Evolutionary conservation across 2,888 invertebrate genomes (phyloP), one percentile per base, ranked within the genome.

Genomic region (Aethes cnicana): DNA sequence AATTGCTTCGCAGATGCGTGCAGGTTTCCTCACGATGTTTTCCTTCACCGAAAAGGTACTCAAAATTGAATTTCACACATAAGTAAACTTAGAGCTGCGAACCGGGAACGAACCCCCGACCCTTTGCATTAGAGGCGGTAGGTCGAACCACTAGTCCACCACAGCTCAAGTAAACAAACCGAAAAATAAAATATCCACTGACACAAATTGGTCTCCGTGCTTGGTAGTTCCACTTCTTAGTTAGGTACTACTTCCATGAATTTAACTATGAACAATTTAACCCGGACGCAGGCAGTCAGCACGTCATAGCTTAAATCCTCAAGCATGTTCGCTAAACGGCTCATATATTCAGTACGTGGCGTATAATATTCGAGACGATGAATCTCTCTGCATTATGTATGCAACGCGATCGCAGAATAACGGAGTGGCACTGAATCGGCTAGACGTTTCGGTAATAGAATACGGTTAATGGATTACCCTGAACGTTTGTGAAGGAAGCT

Each of bases 371-470:
- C n/a, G n/a, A 44, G 50, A 50, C 30, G 43, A 50, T 37, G 50
- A 43, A 44, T 50, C 50, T 50, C 36, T 16, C 30, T 30, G 36
- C 50, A 50, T 50, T 37, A 50, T 50, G 43, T 50, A 50, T 50
- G 43, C 50, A 50, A 30, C 30, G 50, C 23, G 36, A 23, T 36
- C 36, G 21, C 30, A 30, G 30, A 17, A 35, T 41, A 39, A 25
- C 33, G 43, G 28, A 49, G 47, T 21, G n/a, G 14, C 8, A 9
- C 25, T 36, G 36, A 42, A 43, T 43, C 9, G 39, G 25, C 39
- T n/a, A 42, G 48, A 35, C 35, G 35, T 33, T 49, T 28, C 11
- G 50, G 36, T 50, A 50, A 50, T 50, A 43, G 50, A 50, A 50
- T 50, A 37, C 37, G 50, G 36, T 21, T 43, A 43, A 50, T 50